phyloP scores from a whole-genome alignment of 1,140 invertebrate species.

The Drosophila setifemur region DNA sequence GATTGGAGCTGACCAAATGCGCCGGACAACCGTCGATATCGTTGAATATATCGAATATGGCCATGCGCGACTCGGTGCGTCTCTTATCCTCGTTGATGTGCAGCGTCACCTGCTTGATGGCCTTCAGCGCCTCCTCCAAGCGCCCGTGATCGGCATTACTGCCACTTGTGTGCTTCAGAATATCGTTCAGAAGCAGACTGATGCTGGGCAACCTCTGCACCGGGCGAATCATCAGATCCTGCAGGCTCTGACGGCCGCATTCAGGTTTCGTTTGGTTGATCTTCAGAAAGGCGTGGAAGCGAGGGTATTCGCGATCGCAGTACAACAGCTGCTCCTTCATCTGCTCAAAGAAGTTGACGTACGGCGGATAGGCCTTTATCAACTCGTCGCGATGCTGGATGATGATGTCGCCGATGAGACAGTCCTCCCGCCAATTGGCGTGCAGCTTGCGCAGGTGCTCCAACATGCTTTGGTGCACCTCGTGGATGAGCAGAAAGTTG shows the following conservation, averaged over 20 bases:
- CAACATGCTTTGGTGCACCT: conserved; percentile 93
- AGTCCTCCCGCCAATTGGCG: conserved; percentile 91
- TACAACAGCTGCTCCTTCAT: conserved; percentile 95
- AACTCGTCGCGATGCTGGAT: conserved; percentile 91
- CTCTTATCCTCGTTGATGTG: conserved; percentile 98
- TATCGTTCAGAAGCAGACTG: conserved; percentile 95
- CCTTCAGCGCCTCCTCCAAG: conserved; percentile 92
- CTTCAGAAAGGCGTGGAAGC: conserved; percentile 99
- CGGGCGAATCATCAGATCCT: conserved; percentile 97
- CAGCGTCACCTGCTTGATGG: conserved; percentile 96
- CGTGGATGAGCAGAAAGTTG: conserved; percentile 96
- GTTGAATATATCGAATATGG: conserved; percentile 98
- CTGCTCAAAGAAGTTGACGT: conserved; percentile 98
- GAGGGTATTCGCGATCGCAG: conserved; percentile 95
- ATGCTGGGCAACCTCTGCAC: conserved; percentile 98
- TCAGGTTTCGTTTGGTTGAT: conserved; percentile 95
- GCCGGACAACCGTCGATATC: conserved; percentile 98
- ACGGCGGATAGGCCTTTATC: conserved; percentile 97
- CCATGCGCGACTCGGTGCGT: conserved; percentile 96
- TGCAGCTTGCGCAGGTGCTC: conserved; percentile 84
- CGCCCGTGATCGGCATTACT: conserved; percentile 92
- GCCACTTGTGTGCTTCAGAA: conserved; percentile 94
- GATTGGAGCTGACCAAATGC: conserved; percentile 94
- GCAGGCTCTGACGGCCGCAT: conserved; percentile 96
- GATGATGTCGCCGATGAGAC: conserved; percentile 93